Evolutionary conservation across 2,113 vertebrate species (phyloP), one percentile per base, ranked within the genome.

Genomic region (Mormyrus lacerda): DNA sequence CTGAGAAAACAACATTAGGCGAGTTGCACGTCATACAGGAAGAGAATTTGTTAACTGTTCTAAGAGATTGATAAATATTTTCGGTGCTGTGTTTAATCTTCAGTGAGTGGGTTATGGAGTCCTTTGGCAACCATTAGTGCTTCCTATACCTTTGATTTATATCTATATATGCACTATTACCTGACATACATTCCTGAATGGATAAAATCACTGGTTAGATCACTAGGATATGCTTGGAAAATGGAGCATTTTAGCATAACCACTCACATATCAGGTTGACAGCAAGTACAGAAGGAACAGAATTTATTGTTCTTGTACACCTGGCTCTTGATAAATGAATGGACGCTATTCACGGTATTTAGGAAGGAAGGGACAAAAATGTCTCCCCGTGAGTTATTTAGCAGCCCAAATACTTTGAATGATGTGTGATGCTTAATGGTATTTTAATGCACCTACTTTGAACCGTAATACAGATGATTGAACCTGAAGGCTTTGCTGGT

Each of bases 381-480:
- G 44, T 39, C 47, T 51, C 24, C 6, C 51, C 31, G 83, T 73
- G 79, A 82, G 85, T 90, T 88, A 88, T 87, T 83, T 83, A 88
- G 89, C 58, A 58, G 39, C 48, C 50, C 73, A 31, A 76, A 88
- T 45, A 48, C 50, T 58, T 31, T 85, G 85, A 87, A 88, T 83
- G 87, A 88, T 65, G 87, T 61, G 87, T 11, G 76, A 51, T 55
- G 76, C 44, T 58, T 90, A 85, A 88, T 84, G 87, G 82, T 15
- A 19, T 90, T 69, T 85, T 61, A 88, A 73, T 88, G 87, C 87
- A 69, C 87, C 87, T 88, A 65, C 47, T 85, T 88, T 85, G 82
- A 86, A 90, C 47, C 82, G 58, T 88, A 90, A 90, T 90, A 88
- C 35, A 90, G 87, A 88, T 85, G 79, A 90, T 69, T 85, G 87